Base-by-base conservation (phyloP, 2,113 vertebrate species). In the Cacatua alba region DNA sequence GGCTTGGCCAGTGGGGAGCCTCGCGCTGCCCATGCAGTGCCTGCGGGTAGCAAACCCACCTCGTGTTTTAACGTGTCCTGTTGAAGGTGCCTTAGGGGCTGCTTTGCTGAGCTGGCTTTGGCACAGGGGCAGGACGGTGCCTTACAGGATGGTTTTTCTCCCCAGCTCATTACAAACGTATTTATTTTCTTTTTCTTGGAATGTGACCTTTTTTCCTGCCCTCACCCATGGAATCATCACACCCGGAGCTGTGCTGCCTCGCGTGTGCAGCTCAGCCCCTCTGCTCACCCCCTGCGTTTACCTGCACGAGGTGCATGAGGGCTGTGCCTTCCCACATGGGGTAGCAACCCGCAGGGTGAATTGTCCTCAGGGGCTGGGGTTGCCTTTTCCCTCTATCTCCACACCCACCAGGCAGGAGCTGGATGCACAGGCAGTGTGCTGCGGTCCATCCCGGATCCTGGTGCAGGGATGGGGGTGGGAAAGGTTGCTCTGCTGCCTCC, bases 281-380 rank as follows among this genome's bases (percentile, higher is more conserved):
- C 52, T 48, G 63, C 85, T 33, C 33, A 12, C 8, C 57, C 14
- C 60, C 26, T n/a, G 52, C 43, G 33, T 49, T 51, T 33, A 21
- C 25, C 82, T 6, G 0, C 7, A 0, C 0, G 0, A 7, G 23
- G 20, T 21, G 18, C 3, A 1, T 39, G 52, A 29, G 68, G 25
- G 10, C 39, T 52, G 48, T 94, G 63, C 57, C 67, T 55, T 55
- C 67, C 71, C 41, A 6, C 39, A 4, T 35, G 6, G 15, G 33
- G 52, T 5, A 37, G 46, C 1, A 1, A 41, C 52, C 52, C 6
- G 0, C 2, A 3, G 65, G 5, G 31, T 69, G 23, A 33, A 46
- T 12, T 10, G 8, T 28, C n/a, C 26, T 18, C 29, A 6, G 33
- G 57, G 51, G 14, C 17, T 2, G 23, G 57, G 37, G 20, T 11